Evolutionary conservation across 2,888 invertebrate species (phyloP).

Genomic region (Erpobdella octoculata): DNA sequence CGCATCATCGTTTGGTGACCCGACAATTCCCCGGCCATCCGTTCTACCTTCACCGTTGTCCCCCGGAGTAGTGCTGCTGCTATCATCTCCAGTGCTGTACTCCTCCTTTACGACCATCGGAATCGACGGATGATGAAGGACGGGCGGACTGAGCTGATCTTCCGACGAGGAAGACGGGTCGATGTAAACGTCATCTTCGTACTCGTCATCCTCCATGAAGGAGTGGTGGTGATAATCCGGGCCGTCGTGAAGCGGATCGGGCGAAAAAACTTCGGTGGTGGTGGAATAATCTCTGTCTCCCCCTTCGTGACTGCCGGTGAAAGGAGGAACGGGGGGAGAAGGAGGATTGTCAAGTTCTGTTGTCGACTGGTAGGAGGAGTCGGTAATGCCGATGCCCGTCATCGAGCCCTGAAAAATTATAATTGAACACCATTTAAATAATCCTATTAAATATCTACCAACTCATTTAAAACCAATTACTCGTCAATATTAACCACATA

Average conservation of each 20-base stretch:
- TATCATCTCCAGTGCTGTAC: not conserved
- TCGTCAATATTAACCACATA: too few relatives aligned
- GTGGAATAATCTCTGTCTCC: not conserved
- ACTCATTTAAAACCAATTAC: too few relatives aligned
- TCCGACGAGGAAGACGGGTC: conserved; percentile 10
- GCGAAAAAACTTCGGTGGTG: not conserved
- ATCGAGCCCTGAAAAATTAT: too few relatives aligned
- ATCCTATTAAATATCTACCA: too few relatives aligned
- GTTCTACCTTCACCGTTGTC: not conserved
- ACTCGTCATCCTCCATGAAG: conserved; percentile 8
- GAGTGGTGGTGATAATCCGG: not conserved
- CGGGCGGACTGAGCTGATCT: conserved; percentile 11
- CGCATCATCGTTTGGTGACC: not conserved
- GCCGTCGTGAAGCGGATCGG: too few relatives aligned
- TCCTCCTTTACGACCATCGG: not conserved
- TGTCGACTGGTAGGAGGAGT: conserved; percentile 9
- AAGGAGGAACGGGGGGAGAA: not conserved
- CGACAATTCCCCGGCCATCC: not conserved
- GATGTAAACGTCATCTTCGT: conserved; percentile 25
- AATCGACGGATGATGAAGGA: not conserved
- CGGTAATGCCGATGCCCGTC: not conserved
- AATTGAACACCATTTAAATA: too few relatives aligned
- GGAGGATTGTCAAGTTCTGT: conserved; percentile 8
- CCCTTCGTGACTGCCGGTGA: not conserved
- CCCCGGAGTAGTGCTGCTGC: not conserved